Evolutionary conservation across 1,140 invertebrate species (phyloP).

Genomic region (Harpegnathos saltator): DNA sequence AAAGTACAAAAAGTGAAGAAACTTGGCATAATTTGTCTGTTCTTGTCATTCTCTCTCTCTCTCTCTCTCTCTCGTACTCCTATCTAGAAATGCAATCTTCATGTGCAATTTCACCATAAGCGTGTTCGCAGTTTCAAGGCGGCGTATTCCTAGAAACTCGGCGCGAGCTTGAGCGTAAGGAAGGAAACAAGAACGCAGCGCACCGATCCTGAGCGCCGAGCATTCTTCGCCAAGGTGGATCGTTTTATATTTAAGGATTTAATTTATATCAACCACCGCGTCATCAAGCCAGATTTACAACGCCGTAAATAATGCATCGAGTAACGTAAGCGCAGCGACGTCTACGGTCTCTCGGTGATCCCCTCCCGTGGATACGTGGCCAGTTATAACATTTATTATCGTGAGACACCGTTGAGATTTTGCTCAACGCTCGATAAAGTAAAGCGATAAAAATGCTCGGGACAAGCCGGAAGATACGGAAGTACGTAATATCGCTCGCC

Average conservation of each 20-base stretch:
- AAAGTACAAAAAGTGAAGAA: too few relatives aligned
- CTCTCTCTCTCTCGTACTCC: too few relatives aligned
- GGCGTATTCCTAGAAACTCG: neutral
- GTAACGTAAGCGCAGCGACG: neutral
- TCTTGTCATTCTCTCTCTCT: neutral
- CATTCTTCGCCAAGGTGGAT: neutral
- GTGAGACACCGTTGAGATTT: conserved; percentile 15
- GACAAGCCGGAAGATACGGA: conserved; percentile 5
- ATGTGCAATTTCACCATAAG: too few relatives aligned
- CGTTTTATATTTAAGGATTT: conserved; percentile 53
- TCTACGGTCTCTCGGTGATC: conserved; percentile 37
- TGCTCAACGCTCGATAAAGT: conserved; percentile 3
- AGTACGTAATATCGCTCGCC: neutral
- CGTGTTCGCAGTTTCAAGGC: neutral
- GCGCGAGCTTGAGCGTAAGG: conserved; percentile 11
- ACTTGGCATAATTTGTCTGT: too few relatives aligned
- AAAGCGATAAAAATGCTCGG: neutral
- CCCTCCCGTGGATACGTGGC: conserved; percentile 9
- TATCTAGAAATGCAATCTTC: too few relatives aligned
- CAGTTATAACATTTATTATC: conserved; percentile 25
- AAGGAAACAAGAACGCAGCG: conserved; percentile 32
- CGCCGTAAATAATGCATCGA: neutral
- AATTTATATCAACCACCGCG: conserved; percentile 44
- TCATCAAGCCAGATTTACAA: conserved; percentile 45
- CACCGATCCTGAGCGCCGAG: neutral